These are phyloP conservation scores for Mactra quadrangularis DNA, from an alignment of 1,140 invertebrate genomes.

Conservation along the genomic window DNA sequence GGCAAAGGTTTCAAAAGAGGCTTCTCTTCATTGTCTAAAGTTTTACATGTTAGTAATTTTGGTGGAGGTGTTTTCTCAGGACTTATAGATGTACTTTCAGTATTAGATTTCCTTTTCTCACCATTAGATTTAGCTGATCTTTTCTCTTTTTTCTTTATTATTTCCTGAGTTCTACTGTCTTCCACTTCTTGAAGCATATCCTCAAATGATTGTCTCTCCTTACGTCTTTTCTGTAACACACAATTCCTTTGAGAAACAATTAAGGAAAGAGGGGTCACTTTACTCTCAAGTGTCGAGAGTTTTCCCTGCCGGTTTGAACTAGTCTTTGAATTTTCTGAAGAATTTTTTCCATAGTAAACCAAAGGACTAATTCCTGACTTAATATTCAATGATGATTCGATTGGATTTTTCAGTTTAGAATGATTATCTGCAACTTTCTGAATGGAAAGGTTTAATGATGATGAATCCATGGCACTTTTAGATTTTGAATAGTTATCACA, in stretches of 20 bases:
- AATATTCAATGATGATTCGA: too few relatives aligned
- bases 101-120: neutral
- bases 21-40: neutral
- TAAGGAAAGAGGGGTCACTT: neutral
- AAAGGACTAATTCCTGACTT: too few relatives aligned
- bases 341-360: too few relatives aligned
- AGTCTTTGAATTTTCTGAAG: too few relatives aligned
- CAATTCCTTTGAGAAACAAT: constrained; percentile 16
- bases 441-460: too few relatives aligned
- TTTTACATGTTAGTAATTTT: neutral
- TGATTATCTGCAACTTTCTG: too few relatives aligned
- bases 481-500: too few relatives aligned
- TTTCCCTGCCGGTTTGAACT: too few relatives aligned
- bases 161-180: neutral
- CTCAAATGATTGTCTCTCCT: constrained; percentile 6
- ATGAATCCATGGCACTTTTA: too few relatives aligned
- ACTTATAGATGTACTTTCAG: neutral
- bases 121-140: neutral
- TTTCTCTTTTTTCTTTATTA: neutral
- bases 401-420: too few relatives aligned
- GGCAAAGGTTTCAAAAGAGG: neutral
- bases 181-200: neutral
- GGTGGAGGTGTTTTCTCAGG: neutral
- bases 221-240: neutral
- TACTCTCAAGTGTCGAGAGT: too few relatives aligned